phyloP scores from a whole-genome alignment of 2,113 vertebrate species.

The Sitta europaea region DNA sequence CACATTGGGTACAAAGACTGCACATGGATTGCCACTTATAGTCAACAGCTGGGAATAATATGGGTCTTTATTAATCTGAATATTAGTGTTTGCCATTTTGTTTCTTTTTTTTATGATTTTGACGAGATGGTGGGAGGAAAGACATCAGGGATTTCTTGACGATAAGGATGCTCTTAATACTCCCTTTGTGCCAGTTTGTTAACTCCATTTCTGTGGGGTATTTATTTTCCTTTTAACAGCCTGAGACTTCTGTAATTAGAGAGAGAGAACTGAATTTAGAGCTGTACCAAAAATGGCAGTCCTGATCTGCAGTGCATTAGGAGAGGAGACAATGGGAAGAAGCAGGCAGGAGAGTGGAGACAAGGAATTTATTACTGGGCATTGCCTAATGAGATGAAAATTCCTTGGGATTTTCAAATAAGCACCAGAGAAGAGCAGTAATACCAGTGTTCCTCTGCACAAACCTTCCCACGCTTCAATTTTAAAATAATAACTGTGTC shows the following conservation, averaged over 20 bases:
- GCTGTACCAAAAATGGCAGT: conserved; percentile 47
- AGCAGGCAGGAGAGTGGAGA: conserved; percentile 20
- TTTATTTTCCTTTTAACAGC: background rate
- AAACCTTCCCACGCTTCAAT: conserved; percentile 43
- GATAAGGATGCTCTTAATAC: background rate
- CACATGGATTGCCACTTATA: conserved; percentile 49
- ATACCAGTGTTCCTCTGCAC: background rate
- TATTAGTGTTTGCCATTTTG: conserved; percentile 49
- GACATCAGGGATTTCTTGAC: background rate
- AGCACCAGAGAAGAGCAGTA: background rate
- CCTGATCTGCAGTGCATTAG: conserved; percentile 12
- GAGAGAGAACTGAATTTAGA: conserved; percentile 10
- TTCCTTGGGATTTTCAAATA: conserved; percentile 45
- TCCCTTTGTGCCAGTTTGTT: background rate
- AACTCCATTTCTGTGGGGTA: background rate
- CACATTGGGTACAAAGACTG: background rate
- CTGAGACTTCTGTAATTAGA: background rate
- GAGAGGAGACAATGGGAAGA: conserved; percentile 14
- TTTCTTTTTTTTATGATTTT: conserved; percentile 9
- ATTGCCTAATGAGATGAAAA: conserved; percentile 43
- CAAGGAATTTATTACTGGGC: conserved; percentile 32
- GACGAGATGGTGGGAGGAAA: conserved; percentile 39
- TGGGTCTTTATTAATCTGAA: conserved; percentile 39
- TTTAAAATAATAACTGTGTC: conserved; percentile 20
- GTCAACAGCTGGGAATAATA: conserved; percentile 32